Percentiles rank a stretch among this genome's conserved stretches.
Conservation (phyloP, 2,113 vertebrate genomes). For the Rhombomys opimus region DNA sequence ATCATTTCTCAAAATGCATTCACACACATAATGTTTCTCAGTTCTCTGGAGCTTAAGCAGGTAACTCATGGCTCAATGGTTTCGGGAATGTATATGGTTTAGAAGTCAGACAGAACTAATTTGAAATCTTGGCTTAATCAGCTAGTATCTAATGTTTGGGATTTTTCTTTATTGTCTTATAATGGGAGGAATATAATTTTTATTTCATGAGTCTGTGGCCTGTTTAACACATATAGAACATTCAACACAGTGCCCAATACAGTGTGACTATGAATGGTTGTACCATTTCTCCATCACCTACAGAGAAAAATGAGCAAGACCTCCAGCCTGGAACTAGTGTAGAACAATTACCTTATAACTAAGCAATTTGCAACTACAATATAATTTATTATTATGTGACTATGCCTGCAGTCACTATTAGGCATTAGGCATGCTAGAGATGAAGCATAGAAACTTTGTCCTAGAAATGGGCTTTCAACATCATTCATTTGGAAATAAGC, state of each 20-base stretch:
- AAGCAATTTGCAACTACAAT: constrained; percentile 36
- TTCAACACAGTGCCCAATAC: neutral
- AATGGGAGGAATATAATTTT: constrained; percentile 12
- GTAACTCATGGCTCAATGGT: neutral
- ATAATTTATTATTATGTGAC: constrained; percentile 51
- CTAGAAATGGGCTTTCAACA: constrained; percentile 39
- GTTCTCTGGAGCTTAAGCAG: constrained; percentile 14
- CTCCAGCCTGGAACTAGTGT: constrained; percentile 23
- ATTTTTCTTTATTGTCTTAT: constrained; percentile 40
- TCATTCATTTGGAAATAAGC: constrained; percentile 49
- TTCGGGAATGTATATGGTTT: neutral
- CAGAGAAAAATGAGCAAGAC: constrained; percentile 15
- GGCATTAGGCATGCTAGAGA: constrained; percentile 39
- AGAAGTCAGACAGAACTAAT: constrained; percentile 35
- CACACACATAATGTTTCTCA: constrained; percentile 26
- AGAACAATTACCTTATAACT: constrained; percentile 63
- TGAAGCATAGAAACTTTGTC: constrained; percentile 50
- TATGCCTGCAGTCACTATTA: constrained; percentile 31
- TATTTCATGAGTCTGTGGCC: constrained; percentile 23
- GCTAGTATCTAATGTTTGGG: constrained; percentile 42
- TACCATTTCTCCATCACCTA: constrained; percentile 24
- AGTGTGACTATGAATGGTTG: neutral
- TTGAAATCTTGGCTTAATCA: constrained; percentile 30
- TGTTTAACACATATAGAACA: neutral
- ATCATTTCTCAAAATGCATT: neutral